Evolutionary conservation across 2,113 vertebrate genomes (phyloP).

Genomic region (Pollimyrus isidori): DNA sequence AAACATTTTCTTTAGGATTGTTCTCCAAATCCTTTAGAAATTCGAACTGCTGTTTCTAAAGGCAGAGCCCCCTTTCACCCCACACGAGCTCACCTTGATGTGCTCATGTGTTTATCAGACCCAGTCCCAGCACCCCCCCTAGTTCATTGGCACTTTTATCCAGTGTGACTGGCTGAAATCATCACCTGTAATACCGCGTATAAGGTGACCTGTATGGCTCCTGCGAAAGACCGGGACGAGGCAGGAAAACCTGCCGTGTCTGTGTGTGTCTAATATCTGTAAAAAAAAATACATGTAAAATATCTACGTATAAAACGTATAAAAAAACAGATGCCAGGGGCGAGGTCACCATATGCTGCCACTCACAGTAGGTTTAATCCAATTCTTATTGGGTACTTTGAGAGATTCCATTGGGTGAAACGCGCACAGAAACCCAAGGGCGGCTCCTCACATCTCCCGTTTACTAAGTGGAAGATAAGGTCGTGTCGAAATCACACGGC

Average conservation of each 20-base stretch:
- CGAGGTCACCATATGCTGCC: neutral
- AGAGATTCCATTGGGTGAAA: neutral
- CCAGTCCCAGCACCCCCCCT: neutral
- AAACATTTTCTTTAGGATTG: neutral
- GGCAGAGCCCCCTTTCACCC: neutral
- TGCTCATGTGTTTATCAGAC: neutral
- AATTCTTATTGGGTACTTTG: neutral
- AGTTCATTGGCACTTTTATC: neutral
- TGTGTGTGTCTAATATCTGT: neutral
- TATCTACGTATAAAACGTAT: neutral
- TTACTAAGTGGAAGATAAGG: neutral
- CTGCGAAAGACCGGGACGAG: neutral
- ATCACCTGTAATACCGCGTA: neutral
- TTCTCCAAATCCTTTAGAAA: neutral
- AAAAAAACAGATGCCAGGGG: neutral
- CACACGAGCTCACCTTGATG: neutral
- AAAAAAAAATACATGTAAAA: neutral
- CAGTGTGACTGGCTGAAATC: neutral
- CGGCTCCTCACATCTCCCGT: neutral
- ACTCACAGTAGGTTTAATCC: neutral
- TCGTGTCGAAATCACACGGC: neutral
- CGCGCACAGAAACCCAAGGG: neutral
- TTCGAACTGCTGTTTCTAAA: neutral
- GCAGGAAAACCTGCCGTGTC: neutral
- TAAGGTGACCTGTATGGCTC: neutral